These are phyloP conservation scores for Nesogale talazaci DNA, from an alignment of 2,113 vertebrate genomes.

Conservation along the genomic window DNA sequence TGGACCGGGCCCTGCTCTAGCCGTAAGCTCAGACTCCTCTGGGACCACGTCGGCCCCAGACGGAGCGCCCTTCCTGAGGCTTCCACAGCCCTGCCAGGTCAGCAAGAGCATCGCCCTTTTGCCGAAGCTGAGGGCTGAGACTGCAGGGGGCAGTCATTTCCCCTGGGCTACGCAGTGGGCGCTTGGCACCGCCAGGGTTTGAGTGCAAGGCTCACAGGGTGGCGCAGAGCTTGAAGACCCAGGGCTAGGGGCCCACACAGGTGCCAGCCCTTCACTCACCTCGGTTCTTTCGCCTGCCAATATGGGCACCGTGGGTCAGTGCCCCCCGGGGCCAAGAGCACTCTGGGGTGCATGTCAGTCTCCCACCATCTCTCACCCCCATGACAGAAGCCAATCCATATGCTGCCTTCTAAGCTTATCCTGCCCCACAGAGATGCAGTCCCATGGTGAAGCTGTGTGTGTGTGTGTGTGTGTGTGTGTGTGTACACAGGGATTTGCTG, in stretches of 20 bases:
- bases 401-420: no score
- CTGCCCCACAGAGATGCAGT: no score
- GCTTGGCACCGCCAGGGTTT: not conserved
- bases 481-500: not conserved
- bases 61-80: no score
- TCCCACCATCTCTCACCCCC: not conserved
- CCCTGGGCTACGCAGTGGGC: not conserved
- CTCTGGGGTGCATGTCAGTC: no score
- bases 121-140: constrained; percentile 30
- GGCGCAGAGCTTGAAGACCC: not conserved
- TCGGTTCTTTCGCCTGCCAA: not conserved
- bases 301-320: not conserved
- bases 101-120: not conserved
- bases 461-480: no score
- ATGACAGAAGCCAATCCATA: no score
- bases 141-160: not conserved
- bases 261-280: not conserved
- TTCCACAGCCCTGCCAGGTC: not conserved
- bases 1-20: not conserved
- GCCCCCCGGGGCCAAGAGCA: not conserved
- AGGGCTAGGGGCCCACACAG: not conserved
- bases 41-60: not conserved
- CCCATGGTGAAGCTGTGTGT: no score
- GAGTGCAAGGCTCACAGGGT: not conserved
- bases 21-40: not conserved